phyloP scores from a whole-genome alignment of 2,888 invertebrate species.

The Tetragnatha montana region DNA sequence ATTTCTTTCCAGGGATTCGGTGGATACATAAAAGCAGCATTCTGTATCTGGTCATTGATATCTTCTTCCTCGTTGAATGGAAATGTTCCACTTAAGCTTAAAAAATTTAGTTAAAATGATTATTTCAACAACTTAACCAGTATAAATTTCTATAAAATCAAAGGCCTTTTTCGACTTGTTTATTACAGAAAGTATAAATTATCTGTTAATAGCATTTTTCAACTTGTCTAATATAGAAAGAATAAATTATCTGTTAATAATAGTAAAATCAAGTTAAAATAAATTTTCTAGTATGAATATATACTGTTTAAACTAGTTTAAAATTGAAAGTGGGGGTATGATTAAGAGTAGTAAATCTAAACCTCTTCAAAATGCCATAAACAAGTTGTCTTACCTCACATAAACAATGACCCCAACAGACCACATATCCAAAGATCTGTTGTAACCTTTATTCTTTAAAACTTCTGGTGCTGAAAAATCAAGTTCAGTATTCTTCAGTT shows the following conservation, averaged over 20 bases:
- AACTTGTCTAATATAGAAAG: not conserved
- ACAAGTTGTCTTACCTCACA: conserved; percentile 80
- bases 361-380: not conserved
- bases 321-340: not conserved
- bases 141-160: too few species aligned
- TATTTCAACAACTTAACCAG: too few species aligned
- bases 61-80: conserved; percentile 99
- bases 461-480: conserved; percentile 91
- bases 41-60: conserved; percentile 99
- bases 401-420: conserved; percentile 99
- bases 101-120: conserved; percentile 8
- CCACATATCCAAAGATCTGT: conserved; percentile 99
- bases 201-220: not conserved
- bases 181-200: not conserved
- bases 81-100: conserved; percentile 96
- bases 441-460: conserved; percentile 98
- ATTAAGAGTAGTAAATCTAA: not conserved
- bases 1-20: conserved; percentile 98
- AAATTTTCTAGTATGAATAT: not conserved
- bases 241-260: not conserved
- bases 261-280: not conserved
- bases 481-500: not conserved
- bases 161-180: too few species aligned
- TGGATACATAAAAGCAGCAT: conserved; percentile 99
- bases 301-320: not conserved